Evolutionary conservation across 2,113 vertebrate species (phyloP), one percentile per base, ranked within the genome.

Genomic region (Bubalus kerabau): DNA sequence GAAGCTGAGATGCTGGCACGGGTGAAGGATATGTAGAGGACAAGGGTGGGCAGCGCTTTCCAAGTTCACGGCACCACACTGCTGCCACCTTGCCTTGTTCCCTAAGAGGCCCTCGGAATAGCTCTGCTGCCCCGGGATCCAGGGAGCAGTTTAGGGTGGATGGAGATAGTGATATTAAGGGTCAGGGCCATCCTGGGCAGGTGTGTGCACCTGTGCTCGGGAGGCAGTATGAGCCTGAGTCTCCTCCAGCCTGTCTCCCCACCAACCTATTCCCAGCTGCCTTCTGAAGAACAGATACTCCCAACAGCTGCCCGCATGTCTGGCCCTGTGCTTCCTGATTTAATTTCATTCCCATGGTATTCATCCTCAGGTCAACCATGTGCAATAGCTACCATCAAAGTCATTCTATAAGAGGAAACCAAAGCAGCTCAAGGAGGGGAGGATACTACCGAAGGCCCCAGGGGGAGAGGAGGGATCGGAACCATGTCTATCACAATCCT

Each of bases 251-350:
- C 54, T 82, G 2, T n/a, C 54, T n/a, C 87, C 26, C 71, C 5
- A 7, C 16, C 2, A 12, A 1, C 46, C 59, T 64, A 21, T 40
- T 40, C n/a, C 74, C 56, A 57, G 56, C n/a, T 86, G 62, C 26
- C 32, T 62, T 59, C 57, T 40, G n/a, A 30, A 52, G 28, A 87
- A 46, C 13, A 26, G 59, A 23, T 30, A 24, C 36, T 54, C 62
- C 87, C 3, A 12, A 13, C 15, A 60, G 30, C 4, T 1, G 6
- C 17, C 21, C 3, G 0, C 1, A 7, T 10, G n/a, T 67, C 67
- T 28, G 52, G 71, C 2, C 15, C 60, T 9, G 10, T 21, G 19
- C 8, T 50, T 36, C 21, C 3, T 62, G 40, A 16, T 56, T 80
- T 21, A 52, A 74, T 2, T 91, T 19, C 36, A 46, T 52, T 19